A percentile compares a stretch with the other conserved stretches of the same genome.
Evolutionary conservation across 2,113 vertebrate species (phyloP).

Genomic region (Rhadina sibilatrix): DNA sequence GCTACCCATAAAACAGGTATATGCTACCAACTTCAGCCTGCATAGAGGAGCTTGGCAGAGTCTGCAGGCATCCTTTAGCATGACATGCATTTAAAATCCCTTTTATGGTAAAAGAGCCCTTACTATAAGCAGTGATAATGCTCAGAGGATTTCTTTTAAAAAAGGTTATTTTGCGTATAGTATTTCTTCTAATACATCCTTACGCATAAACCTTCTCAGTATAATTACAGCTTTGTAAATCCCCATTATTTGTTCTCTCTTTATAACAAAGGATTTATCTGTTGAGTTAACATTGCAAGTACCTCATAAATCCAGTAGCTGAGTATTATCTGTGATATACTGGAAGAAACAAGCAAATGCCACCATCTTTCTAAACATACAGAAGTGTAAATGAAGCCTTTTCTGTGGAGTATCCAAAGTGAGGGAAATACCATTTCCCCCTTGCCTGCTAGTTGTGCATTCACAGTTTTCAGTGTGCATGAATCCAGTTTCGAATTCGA

Average conservation of each 20-base stretch:
- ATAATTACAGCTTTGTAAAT: slow-evolving; percentile 44
- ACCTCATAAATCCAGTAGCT: not conserved
- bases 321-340: not conserved
- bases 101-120: not conserved
- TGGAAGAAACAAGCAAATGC: not conserved
- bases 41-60: not conserved
- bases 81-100: not conserved
- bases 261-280: slow-evolving; percentile 31
- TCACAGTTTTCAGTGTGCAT: not conserved
- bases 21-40: not conserved
- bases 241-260: not conserved
- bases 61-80: not conserved
- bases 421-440: not conserved
- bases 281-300: slow-evolving; percentile 21
- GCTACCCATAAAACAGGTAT: not conserved
- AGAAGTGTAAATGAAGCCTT: not conserved
- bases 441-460: not conserved
- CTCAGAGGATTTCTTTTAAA: not conserved
- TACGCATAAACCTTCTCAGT: not conserved
- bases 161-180: not conserved
- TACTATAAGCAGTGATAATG: not conserved
- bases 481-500: not conserved
- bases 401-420: not conserved
- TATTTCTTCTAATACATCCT: slow-evolving; percentile 7
- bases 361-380: not conserved